phyloP scores from a whole-genome alignment of 2,888 invertebrate species.

The Pseudolycoriella hygida region DNA sequence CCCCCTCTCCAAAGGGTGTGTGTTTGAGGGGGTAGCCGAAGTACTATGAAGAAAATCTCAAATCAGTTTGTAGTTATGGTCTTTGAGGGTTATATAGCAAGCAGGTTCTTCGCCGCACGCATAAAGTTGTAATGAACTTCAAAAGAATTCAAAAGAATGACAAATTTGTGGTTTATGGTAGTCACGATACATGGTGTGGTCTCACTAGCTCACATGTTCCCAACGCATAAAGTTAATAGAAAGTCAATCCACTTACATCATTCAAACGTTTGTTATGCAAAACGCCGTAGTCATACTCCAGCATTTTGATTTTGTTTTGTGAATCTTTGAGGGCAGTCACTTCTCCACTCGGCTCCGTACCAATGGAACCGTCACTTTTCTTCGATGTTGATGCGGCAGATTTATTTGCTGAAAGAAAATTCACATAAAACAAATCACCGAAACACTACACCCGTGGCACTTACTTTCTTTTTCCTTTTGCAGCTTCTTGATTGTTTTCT shows the following conservation, averaged over 20 bases:
- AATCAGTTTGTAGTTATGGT: no score
- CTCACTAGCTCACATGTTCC: neutral
- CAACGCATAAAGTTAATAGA: neutral
- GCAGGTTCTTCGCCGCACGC: no score
- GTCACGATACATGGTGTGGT: no score
- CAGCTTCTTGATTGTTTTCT: constrained; percentile 54
- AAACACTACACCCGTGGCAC: neutral
- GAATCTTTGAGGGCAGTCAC: constrained; percentile 24
- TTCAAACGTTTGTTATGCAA: constrained; percentile 61
- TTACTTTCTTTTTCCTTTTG: constrained; percentile 57
- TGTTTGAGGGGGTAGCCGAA: no score
- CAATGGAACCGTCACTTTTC: constrained; percentile 25
- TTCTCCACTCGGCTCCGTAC: constrained; percentile 21
- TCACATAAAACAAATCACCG: constrained; percentile 1
- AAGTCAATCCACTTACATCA: constrained; percentile 64
- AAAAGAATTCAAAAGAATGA: no score
- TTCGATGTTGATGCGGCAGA: constrained; percentile 17
- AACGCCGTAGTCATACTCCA: constrained; percentile 57
- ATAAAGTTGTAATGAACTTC: no score
- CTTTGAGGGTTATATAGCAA: no score
- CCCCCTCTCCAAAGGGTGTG: no score
- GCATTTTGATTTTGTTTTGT: constrained; percentile 46
- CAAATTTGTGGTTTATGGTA: no score
- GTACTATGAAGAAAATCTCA: no score
- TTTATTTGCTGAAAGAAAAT: neutral